Evolutionary conservation across 1,140 invertebrate genomes (phyloP).

Genomic region (Drosophila melanogaster): DNA sequence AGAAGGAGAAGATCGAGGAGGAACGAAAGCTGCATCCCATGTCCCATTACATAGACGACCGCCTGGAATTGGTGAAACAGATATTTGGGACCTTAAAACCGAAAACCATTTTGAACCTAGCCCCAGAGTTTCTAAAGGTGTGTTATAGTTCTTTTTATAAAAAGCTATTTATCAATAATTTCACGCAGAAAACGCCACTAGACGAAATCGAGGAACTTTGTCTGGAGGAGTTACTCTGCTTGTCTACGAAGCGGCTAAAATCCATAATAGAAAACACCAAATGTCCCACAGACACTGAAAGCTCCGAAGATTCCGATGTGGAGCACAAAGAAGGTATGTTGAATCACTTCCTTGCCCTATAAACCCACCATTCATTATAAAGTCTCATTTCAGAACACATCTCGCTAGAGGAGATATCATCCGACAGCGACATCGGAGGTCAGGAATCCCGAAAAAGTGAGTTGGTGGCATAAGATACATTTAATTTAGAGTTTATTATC

Average conservation of each 20-base stretch:
- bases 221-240: conserved; percentile 87
- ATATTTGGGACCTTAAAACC: conserved; percentile 87
- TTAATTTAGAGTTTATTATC: conserved; percentile 52
- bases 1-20: conserved; percentile 79
- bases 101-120: conserved; percentile 87
- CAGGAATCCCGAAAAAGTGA: conserved; percentile 52
- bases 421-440: conserved; percentile 84
- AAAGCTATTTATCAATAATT: not conserved
- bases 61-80: conserved; percentile 88
- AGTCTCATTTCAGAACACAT: conserved; percentile 85
- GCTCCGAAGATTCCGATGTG: conserved; percentile 85
- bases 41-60: conserved; percentile 87
- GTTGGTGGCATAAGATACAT: conserved; percentile 27
- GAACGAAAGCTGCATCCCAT: conserved; percentile 83
- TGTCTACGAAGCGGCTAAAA: conserved; percentile 86
- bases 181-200: conserved; percentile 84
- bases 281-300: conserved; percentile 86
- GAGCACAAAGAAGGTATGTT: conserved; percentile 68
- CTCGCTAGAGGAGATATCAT: conserved; percentile 87
- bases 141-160: not conserved
- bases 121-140: conserved; percentile 86
- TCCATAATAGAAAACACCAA: conserved; percentile 86
- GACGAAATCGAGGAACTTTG: conserved; percentile 88
- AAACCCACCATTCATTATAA: not conserved
- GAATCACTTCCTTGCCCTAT: fast-evolving